Conservation (phyloP, 2,888 invertebrate genomes). For the Tortrix viridana region DNA sequence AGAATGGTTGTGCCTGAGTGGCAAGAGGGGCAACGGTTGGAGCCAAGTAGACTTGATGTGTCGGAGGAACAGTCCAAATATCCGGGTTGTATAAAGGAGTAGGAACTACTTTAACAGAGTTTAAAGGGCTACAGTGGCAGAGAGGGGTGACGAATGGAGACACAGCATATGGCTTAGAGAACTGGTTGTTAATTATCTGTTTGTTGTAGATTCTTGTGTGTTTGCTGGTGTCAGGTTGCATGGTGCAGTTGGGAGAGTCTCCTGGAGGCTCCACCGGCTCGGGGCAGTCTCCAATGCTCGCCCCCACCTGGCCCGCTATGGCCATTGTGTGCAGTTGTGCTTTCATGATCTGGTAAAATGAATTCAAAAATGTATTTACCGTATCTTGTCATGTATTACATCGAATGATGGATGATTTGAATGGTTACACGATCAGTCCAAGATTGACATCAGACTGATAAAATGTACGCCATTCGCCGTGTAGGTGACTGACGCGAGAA, state of each 20-base stretch:
- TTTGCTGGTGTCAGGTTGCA: not conserved
- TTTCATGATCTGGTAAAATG: constrained; percentile 56
- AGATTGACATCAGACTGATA: no score
- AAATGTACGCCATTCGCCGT: no score
- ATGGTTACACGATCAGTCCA: no score
- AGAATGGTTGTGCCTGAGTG: constrained; percentile 41
- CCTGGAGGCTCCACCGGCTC: constrained; percentile 62
- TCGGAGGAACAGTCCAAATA: constrained; percentile 47
- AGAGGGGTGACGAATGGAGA: constrained; percentile 32
- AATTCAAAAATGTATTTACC: not conserved
- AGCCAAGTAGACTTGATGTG: constrained; percentile 41
- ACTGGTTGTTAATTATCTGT: constrained; percentile 50
- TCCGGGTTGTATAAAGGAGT: constrained; percentile 44
- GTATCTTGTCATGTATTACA: no score
- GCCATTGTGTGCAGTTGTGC: constrained; percentile 49
- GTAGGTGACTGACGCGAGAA: no score
- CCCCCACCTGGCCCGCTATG: constrained; percentile 41
- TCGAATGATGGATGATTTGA: no score
- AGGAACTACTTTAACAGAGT: constrained; percentile 6
- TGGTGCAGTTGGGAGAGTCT: constrained; percentile 29
- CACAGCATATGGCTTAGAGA: constrained; percentile 42
- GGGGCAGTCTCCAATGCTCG: constrained; percentile 48
- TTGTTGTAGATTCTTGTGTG: constrained; percentile 46
- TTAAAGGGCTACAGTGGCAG: constrained; percentile 18
- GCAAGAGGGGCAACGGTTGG: constrained; percentile 37